A percentile compares a stretch with the other conserved stretches of the same genome.
phyloP scores from a whole-genome alignment of 2,113 vertebrate genomes.

The Corynorhinus townsendii region DNA sequence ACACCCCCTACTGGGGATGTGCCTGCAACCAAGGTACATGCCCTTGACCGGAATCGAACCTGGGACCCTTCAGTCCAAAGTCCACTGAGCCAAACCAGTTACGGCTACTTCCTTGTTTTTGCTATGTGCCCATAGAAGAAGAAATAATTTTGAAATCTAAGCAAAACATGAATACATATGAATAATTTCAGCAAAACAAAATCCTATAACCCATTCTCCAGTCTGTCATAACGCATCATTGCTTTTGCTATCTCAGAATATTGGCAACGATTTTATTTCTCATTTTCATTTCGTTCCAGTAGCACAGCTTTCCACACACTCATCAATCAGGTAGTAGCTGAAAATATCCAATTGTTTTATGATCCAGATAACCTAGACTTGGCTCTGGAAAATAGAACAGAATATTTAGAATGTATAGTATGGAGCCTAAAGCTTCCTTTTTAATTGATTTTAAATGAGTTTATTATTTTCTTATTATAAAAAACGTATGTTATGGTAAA shows the following conservation, averaged over 20 bases:
- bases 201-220: neutral
- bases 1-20: too few species aligned
- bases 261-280: neutral
- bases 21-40: too few species aligned
- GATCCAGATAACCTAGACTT: neutral
- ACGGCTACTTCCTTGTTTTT: neutral
- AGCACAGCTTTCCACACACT: neutral
- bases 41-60: too few species aligned
- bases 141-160: slow-evolving; percentile 5
- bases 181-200: neutral
- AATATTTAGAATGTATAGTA: neutral
- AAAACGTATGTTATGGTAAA: neutral
- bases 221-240: neutral
- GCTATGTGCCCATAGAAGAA: neutral
- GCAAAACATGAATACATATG: neutral
- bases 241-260: neutral
- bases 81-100: too few species aligned
- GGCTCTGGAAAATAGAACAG: neutral
- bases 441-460: neutral
- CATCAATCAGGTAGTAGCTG: neutral
- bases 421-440: neutral
- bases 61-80: too few species aligned
- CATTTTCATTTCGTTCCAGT: neutral
- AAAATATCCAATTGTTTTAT: neutral
- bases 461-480: neutral